Percentiles rank a stretch among this genome's conserved stretches.
Conservation (phyloP, 2,797 vertebrate genomes). For the Bradypodion pumilum region DNA sequence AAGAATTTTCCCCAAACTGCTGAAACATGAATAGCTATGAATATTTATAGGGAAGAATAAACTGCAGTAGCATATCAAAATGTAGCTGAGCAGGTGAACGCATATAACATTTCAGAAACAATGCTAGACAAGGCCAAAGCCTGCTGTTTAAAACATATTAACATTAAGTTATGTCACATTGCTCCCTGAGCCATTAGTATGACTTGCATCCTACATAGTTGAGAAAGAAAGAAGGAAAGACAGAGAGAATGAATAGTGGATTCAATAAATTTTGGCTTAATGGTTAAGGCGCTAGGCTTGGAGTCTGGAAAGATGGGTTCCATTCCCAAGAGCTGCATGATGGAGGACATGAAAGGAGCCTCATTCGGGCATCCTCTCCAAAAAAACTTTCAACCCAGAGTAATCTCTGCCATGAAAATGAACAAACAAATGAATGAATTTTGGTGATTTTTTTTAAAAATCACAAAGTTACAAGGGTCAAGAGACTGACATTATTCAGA, state of each 20-base stretch:
- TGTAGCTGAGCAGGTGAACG: background rate
- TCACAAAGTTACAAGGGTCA: background rate
- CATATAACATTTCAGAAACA: background rate
- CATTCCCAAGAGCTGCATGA: too few relatives aligned
- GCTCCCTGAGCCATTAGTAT: background rate
- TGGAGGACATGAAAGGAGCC: too few relatives aligned
- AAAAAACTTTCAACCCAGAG: too few relatives aligned
- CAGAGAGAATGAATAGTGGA: too few relatives aligned
- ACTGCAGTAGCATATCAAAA: constrained; percentile 35
- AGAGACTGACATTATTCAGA: constrained; percentile 12
- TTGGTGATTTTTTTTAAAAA: background rate
- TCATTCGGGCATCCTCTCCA: too few relatives aligned
- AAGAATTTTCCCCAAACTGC: constrained; percentile 33
- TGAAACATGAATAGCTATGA: constrained; percentile 27
- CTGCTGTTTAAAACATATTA: background rate
- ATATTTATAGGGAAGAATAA: constrained; percentile 41
- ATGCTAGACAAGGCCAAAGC: constrained; percentile 11
- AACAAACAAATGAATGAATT: too few relatives aligned
- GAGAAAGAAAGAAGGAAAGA: background rate
- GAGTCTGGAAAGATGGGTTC: too few relatives aligned
- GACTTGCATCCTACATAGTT: background rate
- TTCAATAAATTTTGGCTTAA: background rate
- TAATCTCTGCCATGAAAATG: too few relatives aligned
- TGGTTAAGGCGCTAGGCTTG: too few relatives aligned
- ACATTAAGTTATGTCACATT: background rate